A percentile compares a stretch with the other conserved stretches of the same genome.
These are phyloP conservation scores for Chloroclysta siterata DNA, from an alignment of 2,888 invertebrate species.

Conservation along the genomic window DNA sequence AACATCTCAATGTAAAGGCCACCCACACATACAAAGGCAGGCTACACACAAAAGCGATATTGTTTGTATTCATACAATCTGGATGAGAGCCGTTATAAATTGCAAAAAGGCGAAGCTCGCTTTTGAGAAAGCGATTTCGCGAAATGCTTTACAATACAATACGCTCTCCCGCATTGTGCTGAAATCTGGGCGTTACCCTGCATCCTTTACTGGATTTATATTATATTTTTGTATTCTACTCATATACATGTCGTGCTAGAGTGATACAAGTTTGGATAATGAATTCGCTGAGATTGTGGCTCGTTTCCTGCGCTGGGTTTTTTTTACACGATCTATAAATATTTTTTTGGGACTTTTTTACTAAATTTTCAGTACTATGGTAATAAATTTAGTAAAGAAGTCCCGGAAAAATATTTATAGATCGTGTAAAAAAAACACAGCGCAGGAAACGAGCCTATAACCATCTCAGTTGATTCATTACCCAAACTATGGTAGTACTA, in stretches of 20 bases:
- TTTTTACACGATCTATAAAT: no score
- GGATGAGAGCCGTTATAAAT: conserved; percentile 76
- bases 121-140: conserved; percentile 78
- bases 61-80: conserved; percentile 73
- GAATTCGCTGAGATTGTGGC: neutral
- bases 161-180: conserved; percentile 69
- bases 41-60: conserved; percentile 52
- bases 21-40: conserved; percentile 31
- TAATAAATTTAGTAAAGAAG: no score
- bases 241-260: conserved; percentile 21
- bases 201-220: conserved; percentile 66
- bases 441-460: no score
- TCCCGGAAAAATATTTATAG: no score
- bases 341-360: no score
- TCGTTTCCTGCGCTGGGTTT: no score
- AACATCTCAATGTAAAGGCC: conserved; percentile 52
- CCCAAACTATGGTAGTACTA: no score
- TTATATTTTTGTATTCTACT: conserved; percentile 49
- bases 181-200: conserved; percentile 67
- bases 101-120: conserved; percentile 75
- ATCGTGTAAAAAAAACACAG: no score
- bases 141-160: conserved; percentile 80
- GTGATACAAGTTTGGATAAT: neutral
- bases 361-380: no score
- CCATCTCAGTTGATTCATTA: no score